Conservation (phyloP, 2,113 vertebrate species). For the Cavia aperea region DNA sequence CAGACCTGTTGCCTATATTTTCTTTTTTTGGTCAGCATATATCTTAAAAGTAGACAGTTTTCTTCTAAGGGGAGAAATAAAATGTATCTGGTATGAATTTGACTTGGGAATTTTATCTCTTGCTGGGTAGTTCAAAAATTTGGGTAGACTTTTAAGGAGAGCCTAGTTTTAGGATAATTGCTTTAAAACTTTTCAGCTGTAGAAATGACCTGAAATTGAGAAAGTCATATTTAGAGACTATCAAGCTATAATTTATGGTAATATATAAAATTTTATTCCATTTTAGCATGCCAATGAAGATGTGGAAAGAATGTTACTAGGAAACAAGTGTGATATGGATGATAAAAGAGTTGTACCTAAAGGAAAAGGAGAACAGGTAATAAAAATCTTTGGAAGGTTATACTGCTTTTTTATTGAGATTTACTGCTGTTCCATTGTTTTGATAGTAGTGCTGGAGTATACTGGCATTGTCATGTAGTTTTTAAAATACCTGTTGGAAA, state of each 20-base stretch:
- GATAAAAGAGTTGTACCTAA: conserved; percentile 97
- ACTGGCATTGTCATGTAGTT: background rate
- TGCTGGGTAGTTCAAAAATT: conserved; percentile 10
- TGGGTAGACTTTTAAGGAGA: background rate
- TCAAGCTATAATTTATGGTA: background rate
- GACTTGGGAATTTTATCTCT: background rate
- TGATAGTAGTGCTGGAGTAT: background rate
- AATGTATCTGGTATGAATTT: background rate
- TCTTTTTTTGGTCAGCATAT: conserved; percentile 1
- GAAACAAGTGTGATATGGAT: conserved; percentile 99
- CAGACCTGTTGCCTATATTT: background rate
- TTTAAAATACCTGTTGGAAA: background rate
- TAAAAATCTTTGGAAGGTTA: conserved; percentile 67
- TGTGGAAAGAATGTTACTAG: conserved; percentile 99
- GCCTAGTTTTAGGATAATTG: background rate
- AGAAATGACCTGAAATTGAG: conserved; percentile 12
- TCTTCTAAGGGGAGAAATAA: background rate
- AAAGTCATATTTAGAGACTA: conserved; percentile 7
- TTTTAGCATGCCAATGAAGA: conserved; percentile 98
- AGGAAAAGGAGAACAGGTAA: conserved; percentile 98
- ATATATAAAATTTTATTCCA: conserved; percentile 34
- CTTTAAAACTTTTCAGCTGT: conserved; percentile 33
- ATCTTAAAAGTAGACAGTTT: background rate
- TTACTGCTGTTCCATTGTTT: background rate
- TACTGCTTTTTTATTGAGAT: background rate